A percentile compares a stretch with the other conserved stretches of the same genome.
phyloP scores from a whole-genome alignment of 2,888 invertebrate species.

The Diarsia dahlii region DNA sequence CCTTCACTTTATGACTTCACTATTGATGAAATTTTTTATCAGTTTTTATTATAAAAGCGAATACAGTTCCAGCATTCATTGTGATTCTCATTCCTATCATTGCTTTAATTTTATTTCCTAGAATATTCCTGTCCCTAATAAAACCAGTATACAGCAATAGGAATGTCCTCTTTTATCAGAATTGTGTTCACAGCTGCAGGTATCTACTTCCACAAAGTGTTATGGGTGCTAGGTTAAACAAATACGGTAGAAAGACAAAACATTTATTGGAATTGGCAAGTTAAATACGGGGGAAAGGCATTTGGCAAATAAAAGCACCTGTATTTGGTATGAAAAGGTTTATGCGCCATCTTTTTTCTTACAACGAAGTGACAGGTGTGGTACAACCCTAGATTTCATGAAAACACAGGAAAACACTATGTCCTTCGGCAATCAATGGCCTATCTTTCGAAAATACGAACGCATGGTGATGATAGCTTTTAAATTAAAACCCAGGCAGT shows the following conservation, averaged over 20 bases:
- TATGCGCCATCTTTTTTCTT: too few relatives aligned
- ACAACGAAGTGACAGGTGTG: too few relatives aligned
- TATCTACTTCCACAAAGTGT: background rate
- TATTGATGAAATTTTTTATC: background rate
- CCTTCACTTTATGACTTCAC: background rate
- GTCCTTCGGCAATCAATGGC: too few relatives aligned
- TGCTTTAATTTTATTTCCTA: background rate
- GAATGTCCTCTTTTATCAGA: background rate
- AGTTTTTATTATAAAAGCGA: background rate
- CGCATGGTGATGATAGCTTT: background rate
- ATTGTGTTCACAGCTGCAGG: background rate
- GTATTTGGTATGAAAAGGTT: background rate
- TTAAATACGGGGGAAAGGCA: background rate
- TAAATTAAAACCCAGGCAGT: background rate
- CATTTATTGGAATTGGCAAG: background rate
- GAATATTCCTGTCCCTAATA: background rate
- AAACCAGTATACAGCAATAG: background rate
- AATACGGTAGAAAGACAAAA: background rate
- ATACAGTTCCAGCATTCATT: background rate
- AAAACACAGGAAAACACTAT: too few relatives aligned
- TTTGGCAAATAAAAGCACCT: background rate
- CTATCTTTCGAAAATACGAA: background rate
- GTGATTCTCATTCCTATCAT: background rate
- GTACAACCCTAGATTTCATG: too few relatives aligned
- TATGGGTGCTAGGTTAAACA: background rate